These are phyloP conservation scores for Nomada lathburiana DNA, from an alignment of 2,888 invertebrate species.

Conservation along the genomic window DNA sequence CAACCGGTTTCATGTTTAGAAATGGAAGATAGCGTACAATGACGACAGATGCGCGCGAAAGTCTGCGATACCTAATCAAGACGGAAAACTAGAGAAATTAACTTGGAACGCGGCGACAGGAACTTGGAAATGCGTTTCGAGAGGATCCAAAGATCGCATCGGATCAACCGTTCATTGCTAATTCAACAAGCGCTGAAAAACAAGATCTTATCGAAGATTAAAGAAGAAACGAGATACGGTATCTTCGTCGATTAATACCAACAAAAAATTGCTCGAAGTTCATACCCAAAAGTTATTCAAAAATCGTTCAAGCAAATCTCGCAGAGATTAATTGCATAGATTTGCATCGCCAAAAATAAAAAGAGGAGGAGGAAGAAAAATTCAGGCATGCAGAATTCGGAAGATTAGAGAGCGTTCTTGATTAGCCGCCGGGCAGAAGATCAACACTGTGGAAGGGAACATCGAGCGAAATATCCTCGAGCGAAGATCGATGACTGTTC, in stretches of 20 bases:
- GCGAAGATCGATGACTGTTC: slow-evolving; percentile 37
- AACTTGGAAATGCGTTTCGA: slow-evolving; percentile 1
- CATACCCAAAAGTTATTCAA: too few species aligned
- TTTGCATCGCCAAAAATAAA: too few species aligned
- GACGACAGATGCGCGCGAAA: slow-evolving; percentile 38
- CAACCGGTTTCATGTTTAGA: slow-evolving; percentile 7
- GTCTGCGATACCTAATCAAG: slow-evolving; percentile 45
- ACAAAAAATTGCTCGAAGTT: too few species aligned
- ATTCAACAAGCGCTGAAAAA: too few species aligned
- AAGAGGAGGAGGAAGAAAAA: not conserved
- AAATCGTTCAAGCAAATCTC: too few species aligned
- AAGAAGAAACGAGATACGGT: too few species aligned
- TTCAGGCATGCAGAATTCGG: not conserved
- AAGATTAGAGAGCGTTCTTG: not conserved
- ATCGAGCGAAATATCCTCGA: slow-evolving; percentile 21
- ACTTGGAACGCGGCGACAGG: not conserved
- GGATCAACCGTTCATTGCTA: too few species aligned
- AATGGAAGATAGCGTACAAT: slow-evolving; percentile 36
- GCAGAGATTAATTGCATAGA: too few species aligned
- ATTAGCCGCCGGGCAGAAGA: slow-evolving; percentile 4
- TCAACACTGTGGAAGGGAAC: not conserved
- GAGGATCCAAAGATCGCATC: not conserved
- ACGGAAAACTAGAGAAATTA: not conserved
- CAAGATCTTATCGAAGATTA: too few species aligned
- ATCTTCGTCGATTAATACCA: too few species aligned